A percentile compares a stretch with the other conserved stretches of the same genome.
Conservation (phyloP, 2,797 vertebrate genomes). For the Danio albolineatus region DNA sequence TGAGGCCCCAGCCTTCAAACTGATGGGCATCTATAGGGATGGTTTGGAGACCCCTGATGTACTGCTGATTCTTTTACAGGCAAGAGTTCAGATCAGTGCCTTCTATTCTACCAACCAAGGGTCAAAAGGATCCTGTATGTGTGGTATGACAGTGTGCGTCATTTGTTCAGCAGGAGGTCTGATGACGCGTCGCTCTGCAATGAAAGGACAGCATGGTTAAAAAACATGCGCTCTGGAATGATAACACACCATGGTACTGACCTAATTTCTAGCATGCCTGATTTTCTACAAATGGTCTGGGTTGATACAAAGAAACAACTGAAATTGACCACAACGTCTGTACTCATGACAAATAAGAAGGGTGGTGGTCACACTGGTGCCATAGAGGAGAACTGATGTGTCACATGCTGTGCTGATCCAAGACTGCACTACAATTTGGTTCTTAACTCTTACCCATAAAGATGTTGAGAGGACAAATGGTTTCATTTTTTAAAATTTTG, state of each 20-base stretch:
- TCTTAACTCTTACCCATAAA: neutral
- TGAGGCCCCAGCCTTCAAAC: constrained; percentile 9
- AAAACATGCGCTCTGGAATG: constrained; percentile 20
- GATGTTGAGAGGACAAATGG: neutral
- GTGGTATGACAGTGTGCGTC: constrained; percentile 17
- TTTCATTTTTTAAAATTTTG: too few species aligned
- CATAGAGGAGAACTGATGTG: constrained; percentile 22
- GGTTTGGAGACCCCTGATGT: constrained; percentile 50
- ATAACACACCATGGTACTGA: constrained; percentile 18
- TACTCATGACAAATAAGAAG: constrained; percentile 35
- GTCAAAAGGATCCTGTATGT: constrained; percentile 35
- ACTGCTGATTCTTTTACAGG: constrained; percentile 37
- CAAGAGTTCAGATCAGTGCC: constrained; percentile 2
- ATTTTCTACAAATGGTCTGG: constrained; percentile 8
- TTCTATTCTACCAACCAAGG: constrained; percentile 40
- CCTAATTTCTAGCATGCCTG: constrained; percentile 40
- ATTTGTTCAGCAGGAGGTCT: constrained; percentile 28
- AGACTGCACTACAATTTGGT: constrained; percentile 7
- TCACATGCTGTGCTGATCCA: constrained; percentile 34
- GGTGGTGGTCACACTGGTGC: constrained; percentile 1
- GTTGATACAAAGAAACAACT: constrained; percentile 45
- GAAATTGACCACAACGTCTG: constrained; percentile 16
- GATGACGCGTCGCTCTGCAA: neutral
- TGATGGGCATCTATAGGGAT: constrained; percentile 27
- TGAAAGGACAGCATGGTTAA: constrained; percentile 10